These are phyloP conservation scores for Intellagama lesueurii DNA, from an alignment of 2,797 vertebrate species.

Conservation along the genomic window DNA sequence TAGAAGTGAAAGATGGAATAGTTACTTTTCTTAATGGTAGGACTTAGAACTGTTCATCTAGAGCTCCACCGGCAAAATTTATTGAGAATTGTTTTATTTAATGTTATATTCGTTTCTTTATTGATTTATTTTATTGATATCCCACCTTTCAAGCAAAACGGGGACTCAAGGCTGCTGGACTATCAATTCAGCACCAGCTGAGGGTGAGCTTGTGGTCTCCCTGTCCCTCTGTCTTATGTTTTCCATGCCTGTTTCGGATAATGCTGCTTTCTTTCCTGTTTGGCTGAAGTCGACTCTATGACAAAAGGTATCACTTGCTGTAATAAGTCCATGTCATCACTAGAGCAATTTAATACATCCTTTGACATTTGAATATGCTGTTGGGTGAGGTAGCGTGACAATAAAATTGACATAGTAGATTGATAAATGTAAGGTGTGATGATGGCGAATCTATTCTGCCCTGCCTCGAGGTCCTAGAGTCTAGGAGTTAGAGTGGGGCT, in stretches of 20 bases:
- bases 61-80: neutral
- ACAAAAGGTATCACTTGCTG: neutral
- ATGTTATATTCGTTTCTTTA: neutral
- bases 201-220: neutral
- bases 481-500: neutral
- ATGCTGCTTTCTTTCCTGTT: neutral
- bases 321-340: neutral
- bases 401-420: neutral
- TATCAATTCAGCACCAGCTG: neutral
- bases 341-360: neutral
- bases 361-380: neutral
- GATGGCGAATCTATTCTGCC: neutral
- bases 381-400: neutral
- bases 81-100: neutral
- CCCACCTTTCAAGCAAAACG: neutral
- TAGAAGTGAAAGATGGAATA: neutral
- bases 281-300: accelerated
- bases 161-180: neutral
- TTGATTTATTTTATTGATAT: neutral
- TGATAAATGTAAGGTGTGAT: neutral
- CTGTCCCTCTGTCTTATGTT: neutral
- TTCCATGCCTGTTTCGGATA: neutral
- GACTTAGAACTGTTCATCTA: neutral
- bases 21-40: neutral
- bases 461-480: neutral